Evolutionary conservation across 2,888 invertebrate genomes (phyloP), one percentile per base, ranked within the genome.

Genomic region (Adineta ricciae): DNA sequence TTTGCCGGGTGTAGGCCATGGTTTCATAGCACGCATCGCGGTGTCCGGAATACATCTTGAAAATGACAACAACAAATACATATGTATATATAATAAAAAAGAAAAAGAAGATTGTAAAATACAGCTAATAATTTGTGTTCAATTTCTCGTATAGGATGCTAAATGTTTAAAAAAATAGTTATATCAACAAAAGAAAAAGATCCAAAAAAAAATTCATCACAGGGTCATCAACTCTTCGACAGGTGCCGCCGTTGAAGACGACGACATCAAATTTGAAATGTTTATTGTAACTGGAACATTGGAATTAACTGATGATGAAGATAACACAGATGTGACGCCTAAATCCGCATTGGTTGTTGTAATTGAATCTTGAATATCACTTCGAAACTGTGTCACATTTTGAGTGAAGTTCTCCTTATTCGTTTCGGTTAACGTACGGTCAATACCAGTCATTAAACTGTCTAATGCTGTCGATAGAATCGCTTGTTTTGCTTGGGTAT

Each of bases 401-500:
- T 98, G 97, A 24, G 98, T 98, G 92, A 97, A 97, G 91, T 94
- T 94, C 92, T 98, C 98, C 89, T 97, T 93, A 92, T 98, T 99
- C 92, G 96, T 97, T 86, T 95, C 95, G 87, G 96, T 93, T 88
- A 98, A 93, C 91, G 96, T 97, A 88, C 96, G 93, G 91, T 99
- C 97, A 87, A 99, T 95, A 52, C 96, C 96, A 86, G 95, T 94
- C 98, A 99, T 98, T 64, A 99, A 93, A 88, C 94, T 95, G 88
- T 95, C 94, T 92, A 98, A 97, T 94, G 96, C 96, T 90, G 94
- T 94, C 83, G 95, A 95, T 93, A 97, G 95, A 86, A 94, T 88
- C 83, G 88, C 88, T 86, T 90, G 90, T 89, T 96, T 96, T 88
- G 96, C 96, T n/a, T 78, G 54, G 78, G 96, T 38, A 41, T 78